Conservation (phyloP, 2,113 vertebrate genomes). For the Hipposideros armiger region DNA sequence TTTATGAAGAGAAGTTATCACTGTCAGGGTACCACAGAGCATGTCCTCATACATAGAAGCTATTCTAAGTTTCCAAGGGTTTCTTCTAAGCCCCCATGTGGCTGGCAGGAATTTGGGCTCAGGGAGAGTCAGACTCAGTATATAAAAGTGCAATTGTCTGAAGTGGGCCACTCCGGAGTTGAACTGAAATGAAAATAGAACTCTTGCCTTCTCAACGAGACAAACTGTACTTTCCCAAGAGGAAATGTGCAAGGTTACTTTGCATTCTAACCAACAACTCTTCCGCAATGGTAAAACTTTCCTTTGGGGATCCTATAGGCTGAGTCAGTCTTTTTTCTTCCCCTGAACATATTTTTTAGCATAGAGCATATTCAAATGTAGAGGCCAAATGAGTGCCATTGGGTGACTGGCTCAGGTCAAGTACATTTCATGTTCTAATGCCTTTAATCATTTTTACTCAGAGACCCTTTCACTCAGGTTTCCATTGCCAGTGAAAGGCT, state of each 20-base stretch:
- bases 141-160: neutral
- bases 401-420: neutral
- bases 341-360: neutral
- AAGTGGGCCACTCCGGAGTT: neutral
- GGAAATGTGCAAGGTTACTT: neutral
- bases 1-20: neutral
- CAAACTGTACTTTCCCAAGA: neutral
- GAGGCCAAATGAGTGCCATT: slow-evolving; percentile 19
- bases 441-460: neutral
- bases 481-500: neutral
- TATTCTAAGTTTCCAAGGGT: neutral
- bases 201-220: neutral
- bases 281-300: neutral
- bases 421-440: neutral
- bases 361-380: neutral
- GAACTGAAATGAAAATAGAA: slow-evolving; percentile 19
- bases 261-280: neutral
- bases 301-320: neutral
- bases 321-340: slow-evolving; percentile 31
- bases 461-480: neutral
- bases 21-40: neutral
- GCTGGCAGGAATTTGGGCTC: neutral
- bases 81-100: neutral
- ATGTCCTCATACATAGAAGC: neutral
- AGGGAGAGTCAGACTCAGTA: neutral